These are phyloP conservation scores for Thunnus albacares DNA, from an alignment of 2,797 vertebrate genomes.

Conservation along the genomic window DNA sequence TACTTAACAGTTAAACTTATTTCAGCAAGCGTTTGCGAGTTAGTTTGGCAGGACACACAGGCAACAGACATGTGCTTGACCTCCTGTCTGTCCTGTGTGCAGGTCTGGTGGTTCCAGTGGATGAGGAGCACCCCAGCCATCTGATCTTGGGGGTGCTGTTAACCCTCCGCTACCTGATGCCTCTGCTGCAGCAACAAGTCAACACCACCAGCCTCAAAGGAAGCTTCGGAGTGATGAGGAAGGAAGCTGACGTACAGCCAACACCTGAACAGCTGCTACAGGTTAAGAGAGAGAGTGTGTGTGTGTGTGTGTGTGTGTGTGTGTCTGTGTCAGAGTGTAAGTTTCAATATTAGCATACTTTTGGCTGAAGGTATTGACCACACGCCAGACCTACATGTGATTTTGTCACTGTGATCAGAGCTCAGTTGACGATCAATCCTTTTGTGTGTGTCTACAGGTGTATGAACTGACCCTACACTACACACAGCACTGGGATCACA, in stretches of 20 bases:
- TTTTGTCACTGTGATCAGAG: background rate
- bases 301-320: background rate
- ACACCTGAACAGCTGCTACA: constrained; percentile 93
- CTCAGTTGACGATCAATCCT: background rate
- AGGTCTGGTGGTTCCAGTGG: constrained; percentile 93
- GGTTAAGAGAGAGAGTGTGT: constrained; percentile 76
- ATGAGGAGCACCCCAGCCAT: constrained; percentile 91
- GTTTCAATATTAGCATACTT: background rate
- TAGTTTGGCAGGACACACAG: background rate
- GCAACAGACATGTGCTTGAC: background rate
- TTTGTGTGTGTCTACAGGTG: constrained; percentile 83
- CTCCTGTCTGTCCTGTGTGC: background rate
- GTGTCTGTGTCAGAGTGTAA: background rate
- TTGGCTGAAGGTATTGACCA: background rate
- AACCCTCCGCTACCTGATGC: constrained; percentile 95
- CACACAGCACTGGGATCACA: constrained; percentile 97
- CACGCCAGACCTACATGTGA: no score
- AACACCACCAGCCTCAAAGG: constrained; percentile 96
- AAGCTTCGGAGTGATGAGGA: constrained; percentile 96
- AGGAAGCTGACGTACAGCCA: constrained; percentile 95
- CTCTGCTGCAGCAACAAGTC: constrained; percentile 95
- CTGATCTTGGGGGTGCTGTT: constrained; percentile 94
- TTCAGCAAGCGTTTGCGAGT: background rate
- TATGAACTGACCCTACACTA: constrained; percentile 96
- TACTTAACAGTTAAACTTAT: background rate